Evolutionary conservation across 35 echinoderm and acorn worm species (phyloP), one percentile per base, ranked within the genome.

Genomic region (Strongylocentrotus purpuratus): DNA sequence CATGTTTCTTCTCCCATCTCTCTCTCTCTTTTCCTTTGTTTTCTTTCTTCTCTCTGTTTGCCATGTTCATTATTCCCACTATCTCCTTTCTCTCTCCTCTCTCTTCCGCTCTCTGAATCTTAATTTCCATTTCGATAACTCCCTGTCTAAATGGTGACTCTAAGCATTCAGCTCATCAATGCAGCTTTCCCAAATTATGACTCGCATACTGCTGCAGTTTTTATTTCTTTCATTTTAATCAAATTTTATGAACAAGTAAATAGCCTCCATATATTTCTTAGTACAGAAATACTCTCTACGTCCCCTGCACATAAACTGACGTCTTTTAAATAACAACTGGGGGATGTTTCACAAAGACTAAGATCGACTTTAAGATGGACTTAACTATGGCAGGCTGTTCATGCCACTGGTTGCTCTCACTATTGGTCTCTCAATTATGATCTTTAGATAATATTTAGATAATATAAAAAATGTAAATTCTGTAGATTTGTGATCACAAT

Each of bases 201-300:
- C 65, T 28, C 20, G 0, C 2, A 78, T 28, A 59, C 9, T 10
- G 25, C 5, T n/a, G 28, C 28, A n/a, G 22, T 22, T 59, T 28
- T n/a, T 78, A 5, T 78, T 5, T 28, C 4, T 78, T 78, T 18
- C 65, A 78, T 78, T 78, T 78, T 78, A 78, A 78, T 78, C 65
- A 78, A 78, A 78, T 78, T 78, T 78, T 4, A 78, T 78, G 65
- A 22, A 78, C 65, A 78, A 78, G 65, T 78, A 78, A 78, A 78
- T 78, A 78, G 65, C 65, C 65, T 78, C 65, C 65, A 78, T 78
- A 78, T 22, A 78, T 78, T 78, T 78, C 65, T 78, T 78, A 78
- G 65, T 78, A 78, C 65, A 78, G 65, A 78, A 78, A 78, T 78
- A 78, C 65, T 78, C 65, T 78, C 65, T 78, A 78, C 28, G n/a